Percentiles rank a stretch among this genome's conserved stretches.
These are phyloP conservation scores for Prunella fulvescens DNA, from an alignment of 2,113 vertebrate species.

Conservation along the genomic window DNA sequence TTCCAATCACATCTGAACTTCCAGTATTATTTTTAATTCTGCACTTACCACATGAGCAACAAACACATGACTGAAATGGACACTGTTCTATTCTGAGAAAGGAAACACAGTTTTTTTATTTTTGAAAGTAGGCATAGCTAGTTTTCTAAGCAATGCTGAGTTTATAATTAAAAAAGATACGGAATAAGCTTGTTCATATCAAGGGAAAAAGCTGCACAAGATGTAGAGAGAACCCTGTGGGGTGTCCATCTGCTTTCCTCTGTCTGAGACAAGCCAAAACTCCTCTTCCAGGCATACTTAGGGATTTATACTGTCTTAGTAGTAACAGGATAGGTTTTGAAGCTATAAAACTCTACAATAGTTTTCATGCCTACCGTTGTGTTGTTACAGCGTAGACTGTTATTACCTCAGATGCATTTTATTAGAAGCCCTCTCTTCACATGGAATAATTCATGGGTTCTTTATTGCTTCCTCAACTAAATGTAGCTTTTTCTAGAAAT, in stretches of 20 bases:
- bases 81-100: not conserved
- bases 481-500: not conserved
- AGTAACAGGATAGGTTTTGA: not conserved
- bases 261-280: not conserved
- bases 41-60: not conserved
- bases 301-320: not conserved
- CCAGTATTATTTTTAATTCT: not conserved
- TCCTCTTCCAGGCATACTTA: not conserved
- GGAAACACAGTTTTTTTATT: not conserved
- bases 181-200: not conserved
- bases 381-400: not conserved
- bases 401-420: not conserved
- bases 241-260: not conserved
- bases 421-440: not conserved
- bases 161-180: not conserved
- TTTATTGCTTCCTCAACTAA: not conserved
- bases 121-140: not conserved
- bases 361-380: not conserved
- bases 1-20: not conserved
- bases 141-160: not conserved
- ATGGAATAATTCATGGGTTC: not conserved
- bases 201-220: not conserved
- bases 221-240: not conserved
- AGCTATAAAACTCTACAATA: not conserved
- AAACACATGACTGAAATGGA: not conserved